A percentile compares a stretch with the other conserved stretches of the same genome.
Evolutionary conservation across 2,888 invertebrate genomes (phyloP).

Genomic region (Chymomyza amoena): DNA sequence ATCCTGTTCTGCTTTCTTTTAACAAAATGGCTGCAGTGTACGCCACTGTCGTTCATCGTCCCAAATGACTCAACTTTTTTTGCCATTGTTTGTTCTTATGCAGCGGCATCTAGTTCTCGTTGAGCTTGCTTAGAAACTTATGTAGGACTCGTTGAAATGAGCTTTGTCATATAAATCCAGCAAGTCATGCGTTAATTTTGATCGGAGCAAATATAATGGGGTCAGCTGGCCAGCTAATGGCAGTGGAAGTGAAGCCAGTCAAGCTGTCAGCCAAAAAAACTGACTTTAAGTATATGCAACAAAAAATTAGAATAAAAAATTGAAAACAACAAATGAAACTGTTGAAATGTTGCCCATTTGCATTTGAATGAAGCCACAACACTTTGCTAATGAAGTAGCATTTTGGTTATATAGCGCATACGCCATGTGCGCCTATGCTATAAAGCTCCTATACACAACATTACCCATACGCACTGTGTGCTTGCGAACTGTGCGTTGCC

Average conservation of each 20-base stretch:
- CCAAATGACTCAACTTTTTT: neutral
- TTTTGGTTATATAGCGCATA: conserved; percentile 8
- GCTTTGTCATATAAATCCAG: conserved; percentile 4
- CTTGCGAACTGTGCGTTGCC: neutral
- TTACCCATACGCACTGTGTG: conserved; percentile 3
- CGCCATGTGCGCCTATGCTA: neutral
- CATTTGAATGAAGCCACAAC: conserved; percentile 3
- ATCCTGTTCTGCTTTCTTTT: neutral
- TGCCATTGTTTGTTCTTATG: neutral
- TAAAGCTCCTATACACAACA: neutral
- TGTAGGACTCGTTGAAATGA: neutral
- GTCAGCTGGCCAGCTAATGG: conserved; percentile 6
- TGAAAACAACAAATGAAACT: neutral
- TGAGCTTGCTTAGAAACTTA: neutral
- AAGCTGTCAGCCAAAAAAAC: neutral
- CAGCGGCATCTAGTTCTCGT: neutral
- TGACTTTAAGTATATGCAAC: neutral
- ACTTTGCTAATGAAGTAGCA: conserved; percentile 9
- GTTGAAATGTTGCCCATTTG: neutral
- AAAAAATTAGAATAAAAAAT: neutral
- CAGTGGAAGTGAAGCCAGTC: neutral
- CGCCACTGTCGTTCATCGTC: neutral
- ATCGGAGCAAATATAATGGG: conserved; percentile 8
- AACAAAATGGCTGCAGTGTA: neutral
- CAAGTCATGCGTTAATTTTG: conserved; percentile 6